Evolutionary conservation across 2,113 vertebrate species (phyloP), one percentile per base, ranked within the genome.

Genomic region (Prionailurus viverrinus): DNA sequence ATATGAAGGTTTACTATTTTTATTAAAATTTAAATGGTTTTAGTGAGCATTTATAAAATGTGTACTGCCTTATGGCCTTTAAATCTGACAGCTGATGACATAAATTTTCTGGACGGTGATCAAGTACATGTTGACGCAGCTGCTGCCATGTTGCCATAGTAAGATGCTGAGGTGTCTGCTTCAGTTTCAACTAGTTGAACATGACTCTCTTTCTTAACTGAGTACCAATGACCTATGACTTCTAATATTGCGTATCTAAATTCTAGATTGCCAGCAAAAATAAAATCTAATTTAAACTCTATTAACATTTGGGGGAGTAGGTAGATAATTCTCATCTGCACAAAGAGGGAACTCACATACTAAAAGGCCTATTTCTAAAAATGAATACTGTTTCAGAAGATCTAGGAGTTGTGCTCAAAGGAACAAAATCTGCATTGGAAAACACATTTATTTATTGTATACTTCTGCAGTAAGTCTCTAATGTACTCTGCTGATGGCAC

Each of bases 51-150:
- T 97, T 97, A 84, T 66, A 98, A 98, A 98, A 96, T 93, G 51
- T 78, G 7, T 94, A 95, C 91, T 94, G 36, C 69, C 76, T 80
- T 93, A 97, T 33, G 71, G 88, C 66, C 94, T 98, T 98, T 95
- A 97, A 96, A 94, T 87, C 58, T 93, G 96, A 98, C 97, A 98
- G 95, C 88, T 78, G 93, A 97, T 21, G 89, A 87, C 95, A 93
- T 98, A 97, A 89, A 97, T 97, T 96, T 98, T 98, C 90, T 98
- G 94, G 91, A 98, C 84, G 84, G 97, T 97, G 96, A 97, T 96
- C 5, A 95, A 98, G 83, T 97, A 94, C 93, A 66, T 98, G 97
- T 96, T 98, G 97, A 96, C 83, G 93, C 98, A 98, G 98, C 98
- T 98, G 97, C 95, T 93, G 98, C 93, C 96, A 97, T 97, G 97